Percentiles rank a stretch among this genome's conserved stretches.
phyloP scores from a whole-genome alignment of 2,797 vertebrate species.

The Poecile montanus region DNA sequence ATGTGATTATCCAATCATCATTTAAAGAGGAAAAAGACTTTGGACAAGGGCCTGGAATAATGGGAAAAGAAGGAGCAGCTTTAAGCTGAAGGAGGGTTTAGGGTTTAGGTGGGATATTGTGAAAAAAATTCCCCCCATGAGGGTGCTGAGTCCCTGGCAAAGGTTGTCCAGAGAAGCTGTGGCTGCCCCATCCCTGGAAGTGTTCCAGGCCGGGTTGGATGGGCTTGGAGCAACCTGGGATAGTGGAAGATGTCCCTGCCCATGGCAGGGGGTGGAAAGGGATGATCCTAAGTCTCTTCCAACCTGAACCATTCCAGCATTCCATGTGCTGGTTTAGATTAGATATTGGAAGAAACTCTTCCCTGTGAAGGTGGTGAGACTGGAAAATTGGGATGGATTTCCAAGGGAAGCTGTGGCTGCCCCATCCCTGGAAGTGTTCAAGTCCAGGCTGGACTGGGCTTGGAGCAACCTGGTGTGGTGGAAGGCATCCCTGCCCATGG shows the following conservation, averaged over 20 bases:
- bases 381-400: neutral
- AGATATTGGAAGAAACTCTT: neutral
- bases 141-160: neutral
- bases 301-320: neutral
- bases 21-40: neutral
- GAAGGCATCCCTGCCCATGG: neutral
- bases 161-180: neutral
- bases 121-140: neutral
- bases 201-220: neutral
- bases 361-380: neutral
- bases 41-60: neutral
- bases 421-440: neutral
- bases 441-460: too few species aligned
- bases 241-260: neutral
- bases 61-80: neutral
- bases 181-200: neutral
- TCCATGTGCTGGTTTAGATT: neutral
- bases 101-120: neutral
- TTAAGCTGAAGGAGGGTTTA: neutral
- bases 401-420: neutral
- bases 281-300: neutral
- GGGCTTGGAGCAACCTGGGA: neutral
- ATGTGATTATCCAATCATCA: neutral
- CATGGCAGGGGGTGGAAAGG: neutral
- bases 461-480: neutral